These are phyloP conservation scores for Stichodactyla helianthus DNA, from an alignment of 64 coral and sea anemone genomes.

Conservation along the genomic window DNA sequence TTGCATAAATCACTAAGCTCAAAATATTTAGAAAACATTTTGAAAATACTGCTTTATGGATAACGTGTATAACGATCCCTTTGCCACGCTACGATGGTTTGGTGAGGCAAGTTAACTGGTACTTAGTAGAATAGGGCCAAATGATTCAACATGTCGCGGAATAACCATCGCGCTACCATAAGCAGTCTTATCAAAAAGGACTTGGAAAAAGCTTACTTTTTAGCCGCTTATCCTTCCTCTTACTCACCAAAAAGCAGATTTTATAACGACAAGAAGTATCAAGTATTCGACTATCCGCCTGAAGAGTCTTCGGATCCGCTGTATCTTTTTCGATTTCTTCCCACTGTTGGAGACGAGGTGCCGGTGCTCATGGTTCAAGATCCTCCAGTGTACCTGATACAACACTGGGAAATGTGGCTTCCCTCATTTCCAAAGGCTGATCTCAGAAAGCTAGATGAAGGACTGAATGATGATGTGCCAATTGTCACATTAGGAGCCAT, in stretches of 20 bases:
- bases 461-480: slow-evolving; percentile 14
- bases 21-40: too few relatives aligned
- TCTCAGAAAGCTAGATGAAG: slow-evolving; percentile 22
- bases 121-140: too few relatives aligned
- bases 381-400: neutral
- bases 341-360: slow-evolving; percentile 11
- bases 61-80: too few relatives aligned
- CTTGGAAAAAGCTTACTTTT: slow-evolving; percentile 8
- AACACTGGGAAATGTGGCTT: slow-evolving; percentile 31
- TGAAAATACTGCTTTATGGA: too few relatives aligned
- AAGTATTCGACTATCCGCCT: slow-evolving; percentile 19
- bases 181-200: slow-evolving; percentile 25
- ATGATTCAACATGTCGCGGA: too few relatives aligned
- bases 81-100: too few relatives aligned
- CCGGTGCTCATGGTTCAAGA: neutral
- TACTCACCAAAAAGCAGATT: slow-evolving; percentile 7
- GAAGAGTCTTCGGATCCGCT: neutral
- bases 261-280: slow-evolving; percentile 28
- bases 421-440: neutral
- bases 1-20: too few relatives aligned
- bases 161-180: neutral
- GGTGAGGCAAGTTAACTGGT: too few relatives aligned
- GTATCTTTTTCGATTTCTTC: neutral
- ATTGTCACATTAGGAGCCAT: slow-evolving; percentile 19
- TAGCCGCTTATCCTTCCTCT: neutral